Conservation (phyloP, 2,888 invertebrate species). For the Agonum fuliginosum region DNA sequence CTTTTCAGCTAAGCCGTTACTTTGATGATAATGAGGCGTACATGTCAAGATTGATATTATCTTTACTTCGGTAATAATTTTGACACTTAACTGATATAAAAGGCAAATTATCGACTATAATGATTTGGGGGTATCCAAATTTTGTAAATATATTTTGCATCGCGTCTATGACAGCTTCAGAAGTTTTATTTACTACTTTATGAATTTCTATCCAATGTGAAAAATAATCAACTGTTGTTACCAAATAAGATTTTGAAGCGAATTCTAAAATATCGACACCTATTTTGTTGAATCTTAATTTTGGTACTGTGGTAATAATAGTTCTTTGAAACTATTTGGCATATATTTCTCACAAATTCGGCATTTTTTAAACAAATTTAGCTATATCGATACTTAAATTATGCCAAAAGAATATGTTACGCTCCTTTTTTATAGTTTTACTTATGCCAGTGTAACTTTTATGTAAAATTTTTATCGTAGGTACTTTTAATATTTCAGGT, state of each 20-base stretch:
- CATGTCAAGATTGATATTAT: conserved; percentile 61
- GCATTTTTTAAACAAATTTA: no score
- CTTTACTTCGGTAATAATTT: conserved; percentile 61
- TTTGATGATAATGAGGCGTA: conserved; percentile 61
- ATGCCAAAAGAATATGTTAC: no score
- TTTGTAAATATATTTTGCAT: conserved; percentile 63
- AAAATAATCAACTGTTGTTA: conserved; percentile 63
- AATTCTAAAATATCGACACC: conserved; percentile 62
- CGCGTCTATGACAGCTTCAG: conserved; percentile 62
- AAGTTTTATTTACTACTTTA: conserved; percentile 61
- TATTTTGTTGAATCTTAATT: conserved; percentile 62
- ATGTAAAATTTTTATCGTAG: no score
- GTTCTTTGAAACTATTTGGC: conserved; percentile 62
- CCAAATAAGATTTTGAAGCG: conserved; percentile 60
- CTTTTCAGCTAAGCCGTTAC: conserved; percentile 63
- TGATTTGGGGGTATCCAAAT: conserved; percentile 64
- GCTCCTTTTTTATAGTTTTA: no score
- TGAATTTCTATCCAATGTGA: conserved; percentile 63
- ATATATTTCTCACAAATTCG: no score
- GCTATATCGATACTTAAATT: no score
- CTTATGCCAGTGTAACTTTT: no score
- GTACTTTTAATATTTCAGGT: no score
- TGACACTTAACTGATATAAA: conserved; percentile 62
- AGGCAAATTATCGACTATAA: conserved; percentile 64
- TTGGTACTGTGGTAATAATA: conserved; percentile 63